Base-by-base conservation (phyloP, 2,797 vertebrate species). In the Cryptoblepharus egeriae region DNA sequence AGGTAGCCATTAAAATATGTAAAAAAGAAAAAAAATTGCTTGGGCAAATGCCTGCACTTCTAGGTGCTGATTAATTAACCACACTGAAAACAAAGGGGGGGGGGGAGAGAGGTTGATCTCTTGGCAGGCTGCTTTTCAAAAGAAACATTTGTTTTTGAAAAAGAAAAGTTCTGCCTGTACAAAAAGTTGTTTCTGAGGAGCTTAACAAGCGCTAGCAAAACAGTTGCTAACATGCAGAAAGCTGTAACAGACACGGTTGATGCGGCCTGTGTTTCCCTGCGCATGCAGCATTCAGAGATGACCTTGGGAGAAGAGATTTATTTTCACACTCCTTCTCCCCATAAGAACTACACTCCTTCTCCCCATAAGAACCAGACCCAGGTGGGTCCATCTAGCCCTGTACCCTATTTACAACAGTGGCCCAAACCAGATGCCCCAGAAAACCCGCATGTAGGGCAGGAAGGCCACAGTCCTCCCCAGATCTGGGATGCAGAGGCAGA, bases 191-290 rank as follows among this genome's bases (percentile, higher is more conserved):
- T 61, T 67, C 3, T 58, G 67, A 83, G 58, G 22, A 60, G 88
- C 37, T 12, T 42, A 45, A 35, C 80, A 71, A 58, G 72, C 26
- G 52, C 79, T 64, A 79, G 87, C 64, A 57, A 71, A 72, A 64
- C 28, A 93, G 88, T 93, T 87, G 89, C 94, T 92, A 91, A 92
- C 95, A 96, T 96, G 95, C 93, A 94, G 91, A 91, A 70, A 95
- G 81, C 87, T 90, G 93, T 91, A 95, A 68, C 72, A 45, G 78
- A 95, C 92, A 87, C 92, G 94, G 24, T 89, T 84, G 90, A 90
- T 91, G 92, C 91, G 89, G 93, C 85, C 92, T 82, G 91, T 81
- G 89, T 92, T 92, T 88, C 85, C 94, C 92, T 92, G 83, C 91
- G 42, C 89, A 94, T 90, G 88, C 88, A 91, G 93, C 92, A 92